Evolutionary conservation across 2,888 invertebrate genomes (phyloP).

Genomic region (Hirtodrosophila confusa): DNA sequence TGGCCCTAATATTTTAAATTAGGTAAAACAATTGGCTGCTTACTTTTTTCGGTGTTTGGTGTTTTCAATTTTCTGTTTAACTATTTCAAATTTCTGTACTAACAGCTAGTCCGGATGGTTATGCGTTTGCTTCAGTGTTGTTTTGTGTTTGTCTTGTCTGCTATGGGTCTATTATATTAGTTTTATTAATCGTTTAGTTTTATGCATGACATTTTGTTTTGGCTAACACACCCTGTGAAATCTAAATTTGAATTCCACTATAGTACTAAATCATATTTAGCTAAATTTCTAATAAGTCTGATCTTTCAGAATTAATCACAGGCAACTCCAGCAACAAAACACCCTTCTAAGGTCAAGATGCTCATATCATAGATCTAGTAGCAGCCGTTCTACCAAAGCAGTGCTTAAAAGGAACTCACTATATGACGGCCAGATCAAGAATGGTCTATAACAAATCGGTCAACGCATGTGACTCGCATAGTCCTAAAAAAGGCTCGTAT

Average conservation of each 20-base stretch:
- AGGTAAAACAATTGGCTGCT: constrained; percentile 46
- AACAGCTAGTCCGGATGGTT: not conserved
- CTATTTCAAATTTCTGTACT: not conserved
- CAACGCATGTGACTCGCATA: no score
- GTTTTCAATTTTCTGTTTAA: not conserved
- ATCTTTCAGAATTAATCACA: not conserved
- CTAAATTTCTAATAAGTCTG: not conserved
- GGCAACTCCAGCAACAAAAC: not conserved
- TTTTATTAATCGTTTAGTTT: not conserved
- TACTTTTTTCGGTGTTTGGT: constrained; percentile 3
- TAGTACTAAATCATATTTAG: no score
- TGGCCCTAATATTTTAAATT: constrained; percentile 36
- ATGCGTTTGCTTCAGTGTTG: not conserved
- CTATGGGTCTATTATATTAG: not conserved
- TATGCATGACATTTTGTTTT: not conserved
- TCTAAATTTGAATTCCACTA: no score
- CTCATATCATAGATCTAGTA: not conserved
- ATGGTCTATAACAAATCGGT: no score
- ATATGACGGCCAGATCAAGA: no score
- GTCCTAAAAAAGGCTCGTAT: no score
- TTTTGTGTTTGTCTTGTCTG: not conserved
- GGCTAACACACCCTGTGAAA: no score
- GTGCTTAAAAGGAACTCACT: no score
- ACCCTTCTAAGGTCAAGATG: not conserved
- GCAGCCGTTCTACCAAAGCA: no score